Evolutionary conservation across 2,888 invertebrate species (phyloP).

Genomic region (Drosophila antonietae): DNA sequence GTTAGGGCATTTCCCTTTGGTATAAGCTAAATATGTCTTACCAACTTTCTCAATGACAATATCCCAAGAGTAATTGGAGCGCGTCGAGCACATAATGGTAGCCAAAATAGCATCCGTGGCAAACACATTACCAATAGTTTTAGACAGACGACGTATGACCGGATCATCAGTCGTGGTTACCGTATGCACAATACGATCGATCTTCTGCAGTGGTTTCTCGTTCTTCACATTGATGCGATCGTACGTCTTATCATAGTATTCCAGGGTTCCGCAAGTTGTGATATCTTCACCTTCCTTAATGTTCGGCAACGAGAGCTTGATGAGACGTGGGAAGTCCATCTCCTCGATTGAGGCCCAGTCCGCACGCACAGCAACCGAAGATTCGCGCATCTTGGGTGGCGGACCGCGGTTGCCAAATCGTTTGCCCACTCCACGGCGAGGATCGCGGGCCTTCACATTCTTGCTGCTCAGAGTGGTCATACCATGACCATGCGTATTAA

Average conservation of each 20-base stretch:
- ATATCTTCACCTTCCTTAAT: conserved; percentile 94
- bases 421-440: conserved; percentile 87
- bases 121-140: conserved; percentile 98
- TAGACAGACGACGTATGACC: conserved; percentile 95
- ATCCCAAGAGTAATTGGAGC: conserved; percentile 99
- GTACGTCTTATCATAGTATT: conserved; percentile 98
- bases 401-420: conserved; percentile 87
- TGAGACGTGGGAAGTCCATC: conserved; percentile 98
- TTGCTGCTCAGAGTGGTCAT: conserved; percentile 95
- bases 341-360: conserved; percentile 99
- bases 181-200: conserved; percentile 98
- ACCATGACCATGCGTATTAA: conserved; percentile 87
- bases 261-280: conserved; percentile 95
- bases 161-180: conserved; percentile 99
- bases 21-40: conserved; percentile 71
- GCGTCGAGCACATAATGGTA: conserved; percentile 99
- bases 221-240: conserved; percentile 99
- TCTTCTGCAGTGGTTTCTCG: conserved; percentile 95
- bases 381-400: conserved; percentile 97
- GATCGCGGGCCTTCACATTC: conserved; percentile 91
- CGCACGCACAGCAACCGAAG: conserved; percentile 97
- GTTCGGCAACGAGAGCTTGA: conserved; percentile 95
- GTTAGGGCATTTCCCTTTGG: not conserved
- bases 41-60: conserved; percentile 98
- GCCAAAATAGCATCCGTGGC: conserved; percentile 99